Conservation (phyloP, 2,888 invertebrate species). For the Agrilus biguttatus region DNA sequence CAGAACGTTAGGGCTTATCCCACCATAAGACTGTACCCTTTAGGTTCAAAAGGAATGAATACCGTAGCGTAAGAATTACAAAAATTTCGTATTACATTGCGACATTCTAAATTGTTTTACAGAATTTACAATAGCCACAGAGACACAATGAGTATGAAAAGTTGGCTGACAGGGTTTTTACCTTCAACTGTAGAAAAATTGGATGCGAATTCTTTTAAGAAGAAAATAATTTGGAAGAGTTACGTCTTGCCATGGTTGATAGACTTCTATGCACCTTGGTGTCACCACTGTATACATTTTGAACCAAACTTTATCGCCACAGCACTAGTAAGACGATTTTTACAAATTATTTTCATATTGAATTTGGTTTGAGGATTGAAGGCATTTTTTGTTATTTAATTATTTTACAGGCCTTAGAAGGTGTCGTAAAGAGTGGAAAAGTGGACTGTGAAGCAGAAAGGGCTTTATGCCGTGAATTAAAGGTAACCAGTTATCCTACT, state of each 20-base stretch:
- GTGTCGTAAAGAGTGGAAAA: constrained; percentile 42
- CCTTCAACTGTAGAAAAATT: constrained; percentile 40
- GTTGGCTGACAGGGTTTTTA: constrained; percentile 48
- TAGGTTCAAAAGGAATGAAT: constrained; percentile 34
- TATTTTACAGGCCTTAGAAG: constrained; percentile 33
- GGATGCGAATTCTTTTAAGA: constrained; percentile 29
- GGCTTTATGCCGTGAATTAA: constrained; percentile 36
- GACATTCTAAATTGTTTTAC: constrained; percentile 4
- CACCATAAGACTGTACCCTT: constrained; percentile 50
- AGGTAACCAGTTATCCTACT: constrained; percentile 44
- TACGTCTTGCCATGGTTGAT: constrained; percentile 38
- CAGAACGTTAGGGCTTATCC: constrained; percentile 53
- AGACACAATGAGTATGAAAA: constrained; percentile 43
- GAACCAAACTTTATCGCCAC: constrained; percentile 52
- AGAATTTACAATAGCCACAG: constrained; percentile 46
- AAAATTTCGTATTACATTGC: background rate
- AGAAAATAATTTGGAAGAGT: constrained; percentile 33
- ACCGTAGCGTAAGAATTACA: constrained; percentile 34
- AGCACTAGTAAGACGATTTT: constrained; percentile 36
- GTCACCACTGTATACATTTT: constrained; percentile 46
- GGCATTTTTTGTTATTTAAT: constrained; percentile 1
- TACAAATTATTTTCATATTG: no score
- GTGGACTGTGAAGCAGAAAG: constrained; percentile 48
- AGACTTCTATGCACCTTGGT: constrained; percentile 58
- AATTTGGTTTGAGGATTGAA: background rate